A percentile compares a stretch with the other conserved stretches of the same genome.
Conservation (phyloP, 2,797 vertebrate genomes). For the Pyrocephalus nanus region DNA sequence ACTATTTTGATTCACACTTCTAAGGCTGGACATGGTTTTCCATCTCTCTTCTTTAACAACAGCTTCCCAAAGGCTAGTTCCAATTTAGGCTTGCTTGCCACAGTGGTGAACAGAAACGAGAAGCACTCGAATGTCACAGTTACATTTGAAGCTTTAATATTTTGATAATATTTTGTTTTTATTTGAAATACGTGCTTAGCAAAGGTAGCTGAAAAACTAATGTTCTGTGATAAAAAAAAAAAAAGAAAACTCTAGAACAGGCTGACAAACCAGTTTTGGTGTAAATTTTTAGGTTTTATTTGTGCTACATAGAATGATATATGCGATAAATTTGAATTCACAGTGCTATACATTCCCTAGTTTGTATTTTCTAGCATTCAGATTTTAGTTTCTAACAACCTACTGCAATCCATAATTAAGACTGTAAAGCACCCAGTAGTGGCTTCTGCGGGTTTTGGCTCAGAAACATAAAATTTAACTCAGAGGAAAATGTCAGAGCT, state of each 20-base stretch:
- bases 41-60: not conserved
- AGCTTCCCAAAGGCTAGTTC: not conserved
- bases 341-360: rapidly evolving
- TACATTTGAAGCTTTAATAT: not conserved
- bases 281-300: not conserved
- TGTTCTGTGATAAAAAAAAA: not conserved
- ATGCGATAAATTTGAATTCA: not conserved
- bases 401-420: conserved; percentile 29
- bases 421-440: conserved; percentile 18
- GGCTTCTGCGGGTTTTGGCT: conserved; percentile 42
- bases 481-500: not conserved
- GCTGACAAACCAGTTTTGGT: not conserved
- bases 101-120: not conserved
- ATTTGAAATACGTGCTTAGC: not conserved
- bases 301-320: not conserved
- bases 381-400: conserved; percentile 6
- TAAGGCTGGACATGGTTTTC: not conserved
- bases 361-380: not conserved
- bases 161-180: not conserved
- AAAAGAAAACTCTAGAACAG: not conserved
- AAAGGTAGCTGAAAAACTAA: not conserved
- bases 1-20: not conserved
- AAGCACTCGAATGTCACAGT: rapidly evolving
- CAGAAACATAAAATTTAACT: conserved; percentile 15
- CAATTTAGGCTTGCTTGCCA: not conserved